Evolutionary conservation across 2,888 invertebrate species (phyloP), one percentile per base, ranked within the genome.

Genomic region (Athetis lepigone): DNA sequence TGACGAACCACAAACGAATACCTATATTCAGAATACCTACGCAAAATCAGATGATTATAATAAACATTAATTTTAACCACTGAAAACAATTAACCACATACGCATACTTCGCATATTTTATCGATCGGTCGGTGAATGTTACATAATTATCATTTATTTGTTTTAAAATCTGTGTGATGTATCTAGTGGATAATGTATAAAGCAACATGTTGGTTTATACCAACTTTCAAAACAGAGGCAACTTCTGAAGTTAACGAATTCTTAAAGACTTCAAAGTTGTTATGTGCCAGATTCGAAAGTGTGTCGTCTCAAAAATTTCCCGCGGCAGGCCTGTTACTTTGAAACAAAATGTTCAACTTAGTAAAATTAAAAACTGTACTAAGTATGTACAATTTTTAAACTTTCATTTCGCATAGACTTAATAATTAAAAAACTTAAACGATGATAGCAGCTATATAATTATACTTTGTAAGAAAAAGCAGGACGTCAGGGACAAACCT

Each of bases 181-280:
- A 57, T 45, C 16, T 42, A 36, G 45, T 43, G 47, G 43, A 47
- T 65, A 57, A 60, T 27, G 16, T 61, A 47, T 29, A 9, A 37
- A 36, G 42, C 23, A 19, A 1, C 19, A 1, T 29, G 47, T 52
- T 51, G 25, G 16, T 58, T 59, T 49, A 42, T 43, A 51, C 46
- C 33, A 59, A 74, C 63, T 75, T 79, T 68, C 56, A 52, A 29
- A 54, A 46, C 50, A 61, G 29, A 40, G 21, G n/a, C 55, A 42
- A 29, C 29, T 56, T 54, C 39, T 33, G 29, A 62, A 49, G 51
- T 51, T 70, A 69, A 80, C 70, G 65, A 79, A 80, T 73, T 75
- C 76, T 77, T 83, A 80, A 80, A 70, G 69, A 79, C 74, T 80
- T 78, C 64, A 52, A 62, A 77, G 75, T 81, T 70, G 59, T 64